Evolutionary conservation across 2,888 invertebrate species (phyloP).

Genomic region (Cosmia pyralina): DNA sequence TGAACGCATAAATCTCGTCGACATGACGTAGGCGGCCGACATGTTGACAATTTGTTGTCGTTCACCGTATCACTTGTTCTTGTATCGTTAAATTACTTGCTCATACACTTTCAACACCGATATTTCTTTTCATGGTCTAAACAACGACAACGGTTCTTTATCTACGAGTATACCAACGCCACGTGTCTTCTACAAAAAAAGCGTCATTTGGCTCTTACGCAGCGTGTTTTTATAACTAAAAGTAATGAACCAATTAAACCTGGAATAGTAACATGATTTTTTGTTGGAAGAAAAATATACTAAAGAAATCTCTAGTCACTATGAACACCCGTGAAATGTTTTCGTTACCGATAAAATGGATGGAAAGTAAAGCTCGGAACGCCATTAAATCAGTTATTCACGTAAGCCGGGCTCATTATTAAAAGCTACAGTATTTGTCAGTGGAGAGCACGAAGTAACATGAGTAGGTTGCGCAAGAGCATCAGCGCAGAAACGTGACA

Average conservation of each 20-base stretch:
- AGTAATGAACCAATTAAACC: conserved; percentile 59
- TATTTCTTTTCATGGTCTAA: conserved; percentile 30
- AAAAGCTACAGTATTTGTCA: conserved; percentile 78
- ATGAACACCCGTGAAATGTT: conserved; percentile 51
- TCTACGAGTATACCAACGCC: conserved; percentile 7
- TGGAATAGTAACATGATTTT: conserved; percentile 49
- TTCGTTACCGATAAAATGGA: conserved; percentile 48
- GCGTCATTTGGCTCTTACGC: conserved; percentile 48
- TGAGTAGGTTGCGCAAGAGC: conserved; percentile 79
- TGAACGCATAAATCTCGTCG: conserved; percentile 85
- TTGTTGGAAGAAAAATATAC: conserved; percentile 28
- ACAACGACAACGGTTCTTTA: conserved; percentile 30
- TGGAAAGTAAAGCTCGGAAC: conserved; percentile 64
- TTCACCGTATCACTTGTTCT: conserved; percentile 64
- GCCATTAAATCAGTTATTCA: conserved; percentile 71
- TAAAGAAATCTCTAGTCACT: conserved; percentile 36
- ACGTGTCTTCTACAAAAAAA: conserved; percentile 46
- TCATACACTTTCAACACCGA: conserved; percentile 47
- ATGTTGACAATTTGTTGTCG: conserved; percentile 86
- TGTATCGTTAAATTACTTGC: conserved; percentile 58
- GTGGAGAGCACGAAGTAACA: conserved; percentile 78
- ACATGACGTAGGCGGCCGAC: conserved; percentile 87
- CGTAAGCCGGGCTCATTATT: conserved; percentile 76
- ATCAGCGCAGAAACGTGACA: conserved; percentile 81
- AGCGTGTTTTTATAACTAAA: conserved; percentile 45